phyloP scores from a whole-genome alignment of 2,113 vertebrate species.

The Ovis canadensis region DNA sequence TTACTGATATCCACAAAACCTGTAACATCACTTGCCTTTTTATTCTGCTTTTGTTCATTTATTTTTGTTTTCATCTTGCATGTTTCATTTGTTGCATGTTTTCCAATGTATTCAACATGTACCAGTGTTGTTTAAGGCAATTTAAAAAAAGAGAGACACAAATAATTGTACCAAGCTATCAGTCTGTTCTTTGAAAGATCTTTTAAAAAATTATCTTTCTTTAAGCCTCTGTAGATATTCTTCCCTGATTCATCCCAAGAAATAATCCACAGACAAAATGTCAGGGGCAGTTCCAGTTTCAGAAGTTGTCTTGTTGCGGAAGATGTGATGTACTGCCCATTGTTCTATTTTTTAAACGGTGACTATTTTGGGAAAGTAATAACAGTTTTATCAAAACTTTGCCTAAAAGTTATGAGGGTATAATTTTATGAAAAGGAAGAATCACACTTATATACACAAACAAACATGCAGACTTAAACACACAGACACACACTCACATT shows the following conservation, averaged over 20 bases:
- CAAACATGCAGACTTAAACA: background rate
- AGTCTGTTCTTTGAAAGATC: background rate
- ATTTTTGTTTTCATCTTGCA: constrained; percentile 57
- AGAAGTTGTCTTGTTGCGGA: background rate
- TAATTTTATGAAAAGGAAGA: background rate
- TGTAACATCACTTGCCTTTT: constrained; percentile 50
- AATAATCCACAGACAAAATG: background rate
- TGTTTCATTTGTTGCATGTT: background rate
- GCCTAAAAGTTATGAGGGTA: background rate
- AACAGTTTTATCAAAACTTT: background rate
- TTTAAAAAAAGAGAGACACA: background rate
- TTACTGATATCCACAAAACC: constrained; percentile 41
- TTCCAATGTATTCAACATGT: constrained; percentile 25
- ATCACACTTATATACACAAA: background rate
- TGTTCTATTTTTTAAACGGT: background rate
- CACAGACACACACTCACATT: background rate
- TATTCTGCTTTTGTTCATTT: constrained; percentile 48
- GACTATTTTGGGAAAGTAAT: background rate
- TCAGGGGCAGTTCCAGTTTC: background rate
- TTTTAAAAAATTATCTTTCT: background rate
- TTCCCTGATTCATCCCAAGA: background rate
- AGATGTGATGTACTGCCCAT: background rate
- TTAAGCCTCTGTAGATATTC: background rate
- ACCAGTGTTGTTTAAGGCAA: constrained; percentile 48
- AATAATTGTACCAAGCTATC: background rate